Evolutionary conservation across 2,113 vertebrate species (phyloP).

Genomic region (Ammospiza nelsoni): DNA sequence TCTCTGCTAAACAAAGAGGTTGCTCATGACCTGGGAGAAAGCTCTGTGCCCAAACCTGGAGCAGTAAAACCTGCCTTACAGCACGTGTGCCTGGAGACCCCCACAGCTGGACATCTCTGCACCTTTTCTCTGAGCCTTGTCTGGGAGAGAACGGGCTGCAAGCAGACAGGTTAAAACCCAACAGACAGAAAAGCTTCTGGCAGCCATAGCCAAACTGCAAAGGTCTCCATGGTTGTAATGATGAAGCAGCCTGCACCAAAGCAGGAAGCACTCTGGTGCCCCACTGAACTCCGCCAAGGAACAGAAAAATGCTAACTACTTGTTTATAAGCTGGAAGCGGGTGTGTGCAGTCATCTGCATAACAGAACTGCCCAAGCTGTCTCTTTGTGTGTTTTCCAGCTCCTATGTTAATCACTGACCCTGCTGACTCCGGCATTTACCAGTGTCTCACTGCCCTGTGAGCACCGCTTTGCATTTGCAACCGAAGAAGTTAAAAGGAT

Average conservation of each 20-base stretch:
- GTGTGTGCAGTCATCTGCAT: constrained; percentile 66
- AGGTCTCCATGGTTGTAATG: not conserved
- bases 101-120: not conserved
- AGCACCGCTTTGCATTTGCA: constrained; percentile 56
- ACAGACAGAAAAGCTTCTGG: not conserved
- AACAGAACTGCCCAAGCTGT: constrained; percentile 66
- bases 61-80: not conserved
- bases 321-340: constrained; percentile 61
- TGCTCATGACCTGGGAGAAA: not conserved
- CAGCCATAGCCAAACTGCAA: not conserved
- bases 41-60: not conserved
- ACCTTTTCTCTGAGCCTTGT: not conserved
- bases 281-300: constrained; percentile 10
- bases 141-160: not conserved
- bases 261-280: not conserved
- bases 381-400: constrained; percentile 71
- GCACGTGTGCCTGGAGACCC: not conserved
- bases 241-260: not conserved
- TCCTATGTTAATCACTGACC: constrained; percentile 69
- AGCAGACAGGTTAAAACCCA: not conserved
- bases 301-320: constrained; percentile 67
- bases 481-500: constrained; percentile 57
- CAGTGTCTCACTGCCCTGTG: constrained; percentile 60
- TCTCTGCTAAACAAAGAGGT: not conserved
- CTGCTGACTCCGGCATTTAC: constrained; percentile 66